Evolutionary conservation across 92 coral and sea anemone species (phyloP), one percentile per base, ranked within the genome.

Genomic region (Galaxea fascicularis): DNA sequence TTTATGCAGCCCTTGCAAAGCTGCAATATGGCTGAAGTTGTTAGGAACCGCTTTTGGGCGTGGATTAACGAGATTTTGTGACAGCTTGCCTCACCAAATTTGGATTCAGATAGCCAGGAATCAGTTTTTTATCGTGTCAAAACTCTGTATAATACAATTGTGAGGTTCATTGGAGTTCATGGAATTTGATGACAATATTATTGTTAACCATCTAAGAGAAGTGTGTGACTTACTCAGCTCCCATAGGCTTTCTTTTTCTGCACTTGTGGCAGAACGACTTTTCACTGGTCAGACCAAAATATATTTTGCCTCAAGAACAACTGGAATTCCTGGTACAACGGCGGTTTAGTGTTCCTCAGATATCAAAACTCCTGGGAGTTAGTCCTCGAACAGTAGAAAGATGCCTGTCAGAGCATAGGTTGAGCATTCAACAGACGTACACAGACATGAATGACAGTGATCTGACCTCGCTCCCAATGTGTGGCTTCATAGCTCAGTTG

Each of bases 231-330:
- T 79, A 73, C 29, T 78, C 18, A 78, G 83, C 71, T 58, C 76
- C 58, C 83, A 78, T 41, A 27, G 56, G 35, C 51, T 28, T 27
- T 4, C 54, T 58, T 60, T 60, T 46, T 39, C 84, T 53, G 56
- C 35, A 39, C 77, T 29, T 54, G 27, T 24, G 62, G 27, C 58
- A 46, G 41, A 71, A 29, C 15, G 25, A 25, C 29, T 86, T 47
- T 78, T 63, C 35, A 62, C 89, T 69, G 85, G 89, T 56, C n/a
- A 20, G 20, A 70, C 90, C 90, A 31, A 78, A 15, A 22, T 86
- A 70, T 53, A n/a, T 27, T 18, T 17, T 79, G 30, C 51, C 80
- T 18, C 66, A 63, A 70, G 90, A 86, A 71, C 86, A 86, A 24
- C n/a, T 86, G 18, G 77, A 78, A 68, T 86, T 86, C 39, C 58